Base-by-base conservation (phyloP, 2,797 vertebrate genomes). In the Malacoraja senta region DNA sequence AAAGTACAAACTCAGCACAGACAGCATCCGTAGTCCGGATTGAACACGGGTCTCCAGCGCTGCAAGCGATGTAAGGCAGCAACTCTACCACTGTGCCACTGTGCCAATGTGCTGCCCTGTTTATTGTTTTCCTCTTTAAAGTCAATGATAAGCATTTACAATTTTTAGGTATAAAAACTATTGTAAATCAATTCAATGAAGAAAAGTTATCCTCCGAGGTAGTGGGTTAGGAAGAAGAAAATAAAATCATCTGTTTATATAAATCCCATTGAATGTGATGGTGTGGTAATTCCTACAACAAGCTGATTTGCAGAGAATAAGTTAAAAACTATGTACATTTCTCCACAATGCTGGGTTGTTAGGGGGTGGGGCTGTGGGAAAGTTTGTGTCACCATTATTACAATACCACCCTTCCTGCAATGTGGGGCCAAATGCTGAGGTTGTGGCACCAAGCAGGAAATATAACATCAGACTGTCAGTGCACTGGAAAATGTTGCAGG, bases 371-470 rank as follows among this genome's bases (percentile, higher is more conserved):
- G 84, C 29, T 65, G n/a, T n/a, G 63, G 61, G 65, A 68, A 88
- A 19, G 7, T 26, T 21, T 32, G 19, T 63, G 17, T 17, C 8
- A 12, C 61, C 35, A 29, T 35, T 68, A 88, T 88, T 68, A 88
- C 84, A 74, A 76, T 92, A 3, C 71, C 90, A n/a, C 71, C 63
- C 71, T 76, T 74, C 86, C 71, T 76, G 71, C 71, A 92, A 29
- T 53, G 68, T 53, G 58, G n/a, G 38, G 68, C 58, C 13, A 6
- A 65, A 65, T 65, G n/a, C 8, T 53, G 17, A 76, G 65, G 68
- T 76, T 72, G 90, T 74, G 90, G 24, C 71, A 74, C 38, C 90
- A 74, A 92, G 24, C 90, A 92, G 71, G 68, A 92, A 92, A 76
- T 76, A 38, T 92, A 26, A 92, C 65, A 92, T 29, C 15, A 24